Evolutionary conservation across 1,140 invertebrate species (phyloP).

Genomic region (Lithobius niger): DNA sequence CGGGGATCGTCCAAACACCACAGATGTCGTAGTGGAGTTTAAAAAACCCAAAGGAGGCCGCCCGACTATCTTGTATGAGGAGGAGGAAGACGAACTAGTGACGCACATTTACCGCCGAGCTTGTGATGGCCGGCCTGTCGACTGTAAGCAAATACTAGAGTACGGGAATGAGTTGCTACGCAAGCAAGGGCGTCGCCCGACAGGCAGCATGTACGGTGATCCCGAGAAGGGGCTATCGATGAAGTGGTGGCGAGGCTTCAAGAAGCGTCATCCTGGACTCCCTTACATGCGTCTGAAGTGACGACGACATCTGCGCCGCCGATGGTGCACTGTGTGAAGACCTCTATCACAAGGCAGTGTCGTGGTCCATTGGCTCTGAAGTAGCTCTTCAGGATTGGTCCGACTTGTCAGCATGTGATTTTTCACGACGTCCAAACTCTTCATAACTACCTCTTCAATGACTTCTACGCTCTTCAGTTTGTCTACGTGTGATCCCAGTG

Average conservation of each 20-base stretch:
- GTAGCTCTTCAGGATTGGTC: too few relatives aligned
- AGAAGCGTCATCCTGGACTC: slow-evolving; percentile 11
- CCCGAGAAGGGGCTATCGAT: slow-evolving; percentile 8
- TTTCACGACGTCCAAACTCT: too few relatives aligned
- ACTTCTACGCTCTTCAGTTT: too few relatives aligned
- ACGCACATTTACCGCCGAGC: slow-evolving; percentile 1
- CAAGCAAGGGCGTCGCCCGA: slow-evolving; percentile 7
- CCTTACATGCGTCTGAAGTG: slow-evolving; percentile 10
- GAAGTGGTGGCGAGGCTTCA: slow-evolving; percentile 13
- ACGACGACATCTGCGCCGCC: too few relatives aligned
- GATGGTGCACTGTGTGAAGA: too few relatives aligned
- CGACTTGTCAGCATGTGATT: too few relatives aligned
- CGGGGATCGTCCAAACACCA: neutral
- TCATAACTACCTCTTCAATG: too few relatives aligned
- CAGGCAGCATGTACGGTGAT: slow-evolving; percentile 12
- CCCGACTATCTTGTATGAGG: slow-evolving; percentile 11
- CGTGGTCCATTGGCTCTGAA: too few relatives aligned
- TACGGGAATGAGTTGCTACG: slow-evolving; percentile 9
- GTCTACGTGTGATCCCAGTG: too few relatives aligned
- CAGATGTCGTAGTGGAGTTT: neutral
- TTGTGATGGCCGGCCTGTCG: slow-evolving; percentile 7
- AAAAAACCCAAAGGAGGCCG: slow-evolving; percentile 12
- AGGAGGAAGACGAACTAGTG: slow-evolving; percentile 12
- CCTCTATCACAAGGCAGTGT: too few relatives aligned
- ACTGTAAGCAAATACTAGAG: slow-evolving; percentile 5